Evolutionary conservation across 2,888 invertebrate species (phyloP), one percentile per base, ranked within the genome.

Genomic region (Eremobia ochroleuca): DNA sequence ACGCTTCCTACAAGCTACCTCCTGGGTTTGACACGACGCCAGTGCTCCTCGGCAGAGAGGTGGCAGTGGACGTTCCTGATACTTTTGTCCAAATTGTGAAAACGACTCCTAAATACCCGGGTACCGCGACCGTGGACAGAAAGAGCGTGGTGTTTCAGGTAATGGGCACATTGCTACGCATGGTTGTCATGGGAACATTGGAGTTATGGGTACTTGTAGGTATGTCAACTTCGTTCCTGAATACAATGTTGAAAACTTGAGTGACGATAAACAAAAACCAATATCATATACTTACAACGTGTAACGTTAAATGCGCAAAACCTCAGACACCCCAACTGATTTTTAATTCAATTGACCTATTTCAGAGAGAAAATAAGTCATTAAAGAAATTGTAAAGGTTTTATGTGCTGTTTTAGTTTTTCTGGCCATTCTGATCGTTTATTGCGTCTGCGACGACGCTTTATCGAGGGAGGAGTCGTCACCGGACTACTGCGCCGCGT

Each of bases 11-110:
- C 89, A 94, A 96, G 90, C 92, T 96, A 87, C 96, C 97, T 6
- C 94, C 96, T 9, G 96, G 96, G 72, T 96, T 96, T 87, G 96
- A 96, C 86, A 94, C 97, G 85, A 96, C 97, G 34, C 97, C 97
- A 80, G 96, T 96, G 77, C 92, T 97, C 74, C 93, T 96, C 46
- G 96, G 96, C 28, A 89, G 98, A 82, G 98, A 98, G 93, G 97
- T 98, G 97, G 98, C 99, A 5, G 98, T 99, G 78, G 99, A 99
- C 94, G 99, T 99, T 85, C 99, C 99, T 8, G 98, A 98, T 84
- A 98, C 98, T 91, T 99, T 99, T 96, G 98, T 98, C 85, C 98
- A 98, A 92, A 97, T 98, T 86, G 98, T 98, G 93, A 99, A 99
- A 97, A 97, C 97, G 3, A 97, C 98, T 64, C 98, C 98, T 61